phyloP scores from a whole-genome alignment of 2,113 vertebrate genomes.

The Gasterosteus nipponicus region DNA sequence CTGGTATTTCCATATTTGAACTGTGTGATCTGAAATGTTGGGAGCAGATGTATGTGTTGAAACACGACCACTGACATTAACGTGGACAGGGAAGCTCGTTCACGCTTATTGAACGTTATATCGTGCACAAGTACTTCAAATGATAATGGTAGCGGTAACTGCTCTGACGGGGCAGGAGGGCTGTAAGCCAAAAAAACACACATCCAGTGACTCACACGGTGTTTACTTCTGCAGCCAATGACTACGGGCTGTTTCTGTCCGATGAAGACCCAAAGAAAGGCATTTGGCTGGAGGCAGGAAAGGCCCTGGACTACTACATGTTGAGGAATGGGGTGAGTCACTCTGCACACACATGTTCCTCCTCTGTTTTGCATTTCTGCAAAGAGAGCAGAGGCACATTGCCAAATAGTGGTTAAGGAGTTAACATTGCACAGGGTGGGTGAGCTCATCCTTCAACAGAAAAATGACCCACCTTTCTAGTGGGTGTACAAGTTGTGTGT shows the following conservation, averaged over 20 bases:
- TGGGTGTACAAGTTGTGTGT: no score
- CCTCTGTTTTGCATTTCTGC: no score
- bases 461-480: no score
- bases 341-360: not conserved
- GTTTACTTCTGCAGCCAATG: slow-evolving; percentile 86
- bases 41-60: slow-evolving; percentile 1
- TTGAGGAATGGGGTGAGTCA: slow-evolving; percentile 93
- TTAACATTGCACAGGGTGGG: no score
- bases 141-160: not conserved
- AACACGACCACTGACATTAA: slow-evolving; percentile 6
- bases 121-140: not conserved
- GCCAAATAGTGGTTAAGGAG: no score
- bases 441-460: no score
- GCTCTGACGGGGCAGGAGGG: not conserved
- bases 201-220: slow-evolving; percentile 16
- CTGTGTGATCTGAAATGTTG: not conserved
- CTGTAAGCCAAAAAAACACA: not conserved
- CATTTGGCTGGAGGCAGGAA: slow-evolving; percentile 97
- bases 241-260: slow-evolving; percentile 97
- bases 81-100: not conserved
- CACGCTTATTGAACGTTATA: not conserved
- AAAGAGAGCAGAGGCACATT: no score
- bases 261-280: slow-evolving; percentile 99
- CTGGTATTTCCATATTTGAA: not conserved
- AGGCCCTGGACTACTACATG: slow-evolving; percentile 99